A percentile compares a stretch with the other conserved stretches of the same genome.
These are phyloP conservation scores for Cyclopterus lumpus DNA, from an alignment of 2,797 vertebrate genomes.

Conservation along the genomic window DNA sequence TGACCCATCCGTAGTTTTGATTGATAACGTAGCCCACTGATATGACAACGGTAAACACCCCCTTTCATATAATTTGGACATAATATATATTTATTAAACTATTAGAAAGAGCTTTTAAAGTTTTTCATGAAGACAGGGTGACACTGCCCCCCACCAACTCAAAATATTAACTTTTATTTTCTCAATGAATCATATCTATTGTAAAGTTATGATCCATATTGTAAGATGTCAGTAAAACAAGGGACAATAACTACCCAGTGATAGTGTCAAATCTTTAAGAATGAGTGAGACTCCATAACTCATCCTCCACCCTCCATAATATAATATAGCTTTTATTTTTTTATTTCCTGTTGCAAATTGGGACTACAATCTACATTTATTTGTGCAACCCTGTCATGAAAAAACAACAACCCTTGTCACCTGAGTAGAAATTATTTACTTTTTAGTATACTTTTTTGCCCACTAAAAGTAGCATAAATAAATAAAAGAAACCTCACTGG, in stretches of 20 bases:
- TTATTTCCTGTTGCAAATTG: background rate
- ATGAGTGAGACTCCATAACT: background rate
- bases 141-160: background rate
- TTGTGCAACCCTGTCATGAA: background rate
- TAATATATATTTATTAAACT: background rate
- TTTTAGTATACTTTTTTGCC: background rate
- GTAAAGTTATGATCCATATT: background rate
- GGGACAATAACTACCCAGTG: background rate
- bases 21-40: background rate
- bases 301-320: background rate
- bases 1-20: slow-evolving; percentile 3
- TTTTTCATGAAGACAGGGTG: background rate
- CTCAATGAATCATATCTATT: background rate
- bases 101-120: background rate
- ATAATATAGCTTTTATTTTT: background rate
- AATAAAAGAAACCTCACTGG: background rate
- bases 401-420: background rate
- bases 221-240: background rate
- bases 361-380: background rate
- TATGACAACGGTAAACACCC: background rate
- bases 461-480: background rate
- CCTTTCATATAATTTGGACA: background rate
- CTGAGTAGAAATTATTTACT: background rate
- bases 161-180: background rate
- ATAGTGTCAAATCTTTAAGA: background rate